Base-by-base conservation (phyloP, 2,113 vertebrate genomes). In the Trinectes maculatus region DNA sequence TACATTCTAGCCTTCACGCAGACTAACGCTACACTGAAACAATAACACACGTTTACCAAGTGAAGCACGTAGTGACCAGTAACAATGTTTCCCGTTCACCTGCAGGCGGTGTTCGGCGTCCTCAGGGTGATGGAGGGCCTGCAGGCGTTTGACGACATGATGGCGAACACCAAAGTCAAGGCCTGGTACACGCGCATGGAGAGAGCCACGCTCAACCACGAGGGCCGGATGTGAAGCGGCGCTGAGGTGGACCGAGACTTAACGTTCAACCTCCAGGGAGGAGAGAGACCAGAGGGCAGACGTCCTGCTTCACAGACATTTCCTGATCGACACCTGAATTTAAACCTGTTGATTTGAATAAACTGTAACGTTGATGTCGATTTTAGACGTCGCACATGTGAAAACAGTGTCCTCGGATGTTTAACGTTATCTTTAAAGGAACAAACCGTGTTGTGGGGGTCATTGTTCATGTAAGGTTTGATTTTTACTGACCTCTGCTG, bases 51-150 rank as follows among this genome's bases (percentile, higher is more conserved):
- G n/a, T n/a, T n/a, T n/a, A n/a, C n/a, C n/a, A n/a, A n/a, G n/a
- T n/a, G n/a, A n/a, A n/a, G n/a, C n/a, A n/a, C n/a, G n/a, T n/a
- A n/a, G n/a, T n/a, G n/a, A n/a, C n/a, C n/a, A n/a, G n/a, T n/a
- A n/a, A n/a, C n/a, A n/a, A n/a, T n/a, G n/a, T n/a, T n/a, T n/a
- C n/a, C 16, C 19, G 3, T 28, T 12, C 8, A 5, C 3, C 44
- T 68, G 8, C 80, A 99, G 98, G 95, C 96, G 0, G 98, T 99
- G 67, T 99, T 94, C 0, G 97, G 98, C 0, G 94, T 99, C 7
- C 94, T 99, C n/a, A 88, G 95, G 0, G 98, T 99, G 46, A 99
- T 97, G 97, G 96, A 98, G 58, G 97, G 96, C 1, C 91, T 99
- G 74, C 89, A 97, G 89, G 94, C 98, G 8, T 99, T 97, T 5